These are phyloP conservation scores for Dinocampus coccinellae DNA, from an alignment of 2,888 invertebrate species.

Conservation along the genomic window DNA sequence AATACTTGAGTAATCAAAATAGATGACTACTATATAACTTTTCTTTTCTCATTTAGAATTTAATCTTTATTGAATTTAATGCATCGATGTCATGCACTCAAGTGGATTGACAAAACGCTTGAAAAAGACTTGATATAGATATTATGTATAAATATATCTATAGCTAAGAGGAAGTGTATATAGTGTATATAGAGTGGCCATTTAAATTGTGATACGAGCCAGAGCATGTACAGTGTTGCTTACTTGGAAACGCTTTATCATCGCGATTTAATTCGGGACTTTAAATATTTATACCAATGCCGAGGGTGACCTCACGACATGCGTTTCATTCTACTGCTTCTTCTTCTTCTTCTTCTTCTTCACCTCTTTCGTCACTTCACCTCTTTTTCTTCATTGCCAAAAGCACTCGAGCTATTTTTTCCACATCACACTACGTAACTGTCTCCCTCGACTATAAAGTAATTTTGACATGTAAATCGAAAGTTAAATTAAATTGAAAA, in stretches of 20 bases:
- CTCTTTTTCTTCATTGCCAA: constrained; percentile 32
- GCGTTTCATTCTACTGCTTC: constrained; percentile 18
- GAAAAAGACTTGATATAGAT: constrained; percentile 23
- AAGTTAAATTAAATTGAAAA: not conserved
- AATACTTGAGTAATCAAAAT: not conserved
- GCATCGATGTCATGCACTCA: constrained; percentile 30
- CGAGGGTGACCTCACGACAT: constrained; percentile 63
- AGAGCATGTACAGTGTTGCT: constrained; percentile 54
- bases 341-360: constrained; percentile 33
- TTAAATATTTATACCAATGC: constrained; percentile 64
- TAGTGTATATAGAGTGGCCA: constrained; percentile 2
- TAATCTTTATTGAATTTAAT: constrained; percentile 7
- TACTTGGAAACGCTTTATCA: constrained; percentile 64
- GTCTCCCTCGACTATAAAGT: not conserved
- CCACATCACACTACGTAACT: constrained; percentile 35
- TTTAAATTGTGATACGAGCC: constrained; percentile 59
- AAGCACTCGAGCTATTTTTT: constrained; percentile 50
- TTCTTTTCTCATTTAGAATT: not conserved
- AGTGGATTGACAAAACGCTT: constrained; percentile 57
- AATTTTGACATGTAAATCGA: not conserved
- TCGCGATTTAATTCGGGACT: constrained; percentile 65
- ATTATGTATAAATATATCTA: not conserved
- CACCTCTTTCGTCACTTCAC: not conserved
- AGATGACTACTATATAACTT: not conserved
- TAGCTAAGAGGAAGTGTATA: constrained; percentile 14